These are phyloP conservation scores for Eleginops maclovinus DNA, from an alignment of 2,113 vertebrate genomes.

Conservation along the genomic window DNA sequence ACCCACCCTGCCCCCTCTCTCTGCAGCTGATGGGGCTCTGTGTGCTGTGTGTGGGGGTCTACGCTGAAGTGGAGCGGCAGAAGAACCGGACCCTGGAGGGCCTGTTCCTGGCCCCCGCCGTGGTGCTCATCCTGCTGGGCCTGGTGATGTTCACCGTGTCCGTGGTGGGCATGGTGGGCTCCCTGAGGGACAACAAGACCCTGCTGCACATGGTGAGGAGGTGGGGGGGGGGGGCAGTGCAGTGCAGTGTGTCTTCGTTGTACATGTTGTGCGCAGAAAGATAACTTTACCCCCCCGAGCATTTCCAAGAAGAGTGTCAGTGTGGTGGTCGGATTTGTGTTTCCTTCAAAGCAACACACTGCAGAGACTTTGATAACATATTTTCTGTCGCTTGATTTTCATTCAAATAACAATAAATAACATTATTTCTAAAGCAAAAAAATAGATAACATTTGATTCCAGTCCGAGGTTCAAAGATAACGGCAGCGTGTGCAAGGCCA, in stretches of 20 bases:
- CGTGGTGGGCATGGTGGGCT: slow-evolving; percentile 90
- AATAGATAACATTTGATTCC: too few relatives aligned
- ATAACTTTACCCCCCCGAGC: too few relatives aligned
- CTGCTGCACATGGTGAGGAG: slow-evolving; percentile 86
- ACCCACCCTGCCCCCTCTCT: neutral
- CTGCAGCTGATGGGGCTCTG: slow-evolving; percentile 87
- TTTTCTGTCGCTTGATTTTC: too few relatives aligned
- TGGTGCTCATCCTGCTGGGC: slow-evolving; percentile 90
- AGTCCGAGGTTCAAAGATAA: too few relatives aligned
- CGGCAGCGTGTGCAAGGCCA: too few relatives aligned
- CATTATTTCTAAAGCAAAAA: too few relatives aligned
- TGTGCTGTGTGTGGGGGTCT: slow-evolving; percentile 89
- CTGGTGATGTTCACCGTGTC: slow-evolving; percentile 90
- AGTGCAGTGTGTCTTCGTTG: neutral
- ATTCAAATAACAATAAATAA: too few relatives aligned
- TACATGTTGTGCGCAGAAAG: neutral
- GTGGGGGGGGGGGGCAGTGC: neutral
- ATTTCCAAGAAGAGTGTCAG: too few relatives aligned
- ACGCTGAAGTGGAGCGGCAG: slow-evolving; percentile 91
- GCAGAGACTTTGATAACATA: too few relatives aligned
- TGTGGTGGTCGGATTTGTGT: too few relatives aligned
- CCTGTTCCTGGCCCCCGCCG: slow-evolving; percentile 89
- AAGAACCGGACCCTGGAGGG: slow-evolving; percentile 91
- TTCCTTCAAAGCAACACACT: too few relatives aligned
- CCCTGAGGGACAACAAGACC: slow-evolving; percentile 89